Evolutionary conservation across 1,140 invertebrate genomes (phyloP), one percentile per base, ranked within the genome.

Genomic region (Mizuhopecten yessoensis): DNA sequence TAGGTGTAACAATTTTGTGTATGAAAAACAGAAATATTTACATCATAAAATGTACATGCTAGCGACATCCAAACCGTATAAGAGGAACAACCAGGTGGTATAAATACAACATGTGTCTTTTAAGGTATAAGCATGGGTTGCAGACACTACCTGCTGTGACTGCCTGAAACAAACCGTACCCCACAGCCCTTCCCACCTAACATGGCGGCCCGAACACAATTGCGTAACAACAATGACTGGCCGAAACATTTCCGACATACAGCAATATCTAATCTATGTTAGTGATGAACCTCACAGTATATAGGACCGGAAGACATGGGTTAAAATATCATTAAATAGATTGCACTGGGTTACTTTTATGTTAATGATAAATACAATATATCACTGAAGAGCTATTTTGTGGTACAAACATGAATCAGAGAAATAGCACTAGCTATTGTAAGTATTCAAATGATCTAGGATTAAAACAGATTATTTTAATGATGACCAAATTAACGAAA

Each of bases 301-400:
- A 39, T 39, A 39, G 36, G 36, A 75, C n/a, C 11, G 57, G 57
- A 75, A 75, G 57, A 75, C 57, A 75, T 75, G 57, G 57, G 57
- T n/a, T 75, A 75, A n/a, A 75, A 75, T 75, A 75, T 75, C 57
- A 75, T 29, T 23, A 75, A 29, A 75, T 75, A 29, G n/a, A 75
- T 75, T 75, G 57, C 57, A 75, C 57, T 75, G 57, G 57, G 57
- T 75, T 75, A 75, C 45, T 75, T n/a, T 29, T 29, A 75, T 75
- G n/a, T 75, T 75, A 75, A 75, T 29, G 29, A 75, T 75, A n/a
- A 75, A 75, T 75, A 75, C 57, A 57, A 20, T 20, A 20, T 57
- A 75, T 29, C 57, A 75, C n/a, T 29, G n/a, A 13, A 29, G n/a
- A 75, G 15, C 11, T 75, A 75, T 9, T 45, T 75, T 75, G 57